Conservation (phyloP, 35 echinoderm and acorn worm species). For the Ptychodera flava region DNA sequence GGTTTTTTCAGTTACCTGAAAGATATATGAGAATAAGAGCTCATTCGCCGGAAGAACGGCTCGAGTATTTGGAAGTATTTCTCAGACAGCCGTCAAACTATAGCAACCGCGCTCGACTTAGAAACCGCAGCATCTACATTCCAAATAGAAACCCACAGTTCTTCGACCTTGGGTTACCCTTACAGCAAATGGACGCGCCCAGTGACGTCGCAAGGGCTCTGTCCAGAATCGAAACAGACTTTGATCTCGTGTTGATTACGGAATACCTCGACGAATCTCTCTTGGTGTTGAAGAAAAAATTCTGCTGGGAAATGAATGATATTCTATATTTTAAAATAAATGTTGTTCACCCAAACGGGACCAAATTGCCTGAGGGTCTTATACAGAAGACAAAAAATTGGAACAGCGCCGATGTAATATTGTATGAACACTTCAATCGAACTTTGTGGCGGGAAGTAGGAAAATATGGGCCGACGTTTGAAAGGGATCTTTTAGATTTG, state of each 20-base stretch:
- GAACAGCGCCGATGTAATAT: conserved; percentile 4
- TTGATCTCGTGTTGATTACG: conserved; percentile 75
- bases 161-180: conserved; percentile 65
- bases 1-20: neutral
- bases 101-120: neutral
- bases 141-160: conserved; percentile 41
- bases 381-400: neutral
- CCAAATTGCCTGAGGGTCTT: neutral
- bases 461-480: neutral
- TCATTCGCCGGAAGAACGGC: neutral
- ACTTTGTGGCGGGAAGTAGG: conserved; percentile 1
- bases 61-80: neutral
- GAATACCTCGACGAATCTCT: conserved; percentile 89
- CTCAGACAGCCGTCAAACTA: neutral
- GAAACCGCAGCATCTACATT: neutral
- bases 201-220: conserved; percentile 31
- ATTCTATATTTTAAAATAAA: conserved; percentile 62
- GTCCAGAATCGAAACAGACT: conserved; percentile 29
- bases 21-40: neutral
- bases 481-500: neutral
- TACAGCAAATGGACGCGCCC: conserved; percentile 16
- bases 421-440: conserved; percentile 25
- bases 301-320: conserved; percentile 78
- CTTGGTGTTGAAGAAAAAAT: conserved; percentile 48
- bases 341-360: neutral